Conservation (phyloP, 2,113 vertebrate species). For the Mustelus asterias region DNA sequence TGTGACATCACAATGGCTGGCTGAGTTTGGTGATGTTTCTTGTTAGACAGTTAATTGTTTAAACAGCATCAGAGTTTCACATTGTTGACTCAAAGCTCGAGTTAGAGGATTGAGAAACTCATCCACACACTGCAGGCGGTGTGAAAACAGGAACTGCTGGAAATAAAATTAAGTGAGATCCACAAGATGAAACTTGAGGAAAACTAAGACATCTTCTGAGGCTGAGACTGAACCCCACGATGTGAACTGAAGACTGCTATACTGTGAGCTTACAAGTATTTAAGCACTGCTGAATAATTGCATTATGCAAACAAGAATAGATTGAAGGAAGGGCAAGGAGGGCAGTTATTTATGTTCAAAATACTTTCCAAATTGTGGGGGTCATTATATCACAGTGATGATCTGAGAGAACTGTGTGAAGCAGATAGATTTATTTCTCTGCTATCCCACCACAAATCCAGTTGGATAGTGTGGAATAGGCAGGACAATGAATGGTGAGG, state of each 20-base stretch:
- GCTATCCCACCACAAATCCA: background rate
- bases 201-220: background rate
- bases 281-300: background rate
- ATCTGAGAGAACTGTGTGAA: background rate
- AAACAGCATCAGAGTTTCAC: background rate
- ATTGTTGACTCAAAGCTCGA: background rate
- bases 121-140: background rate
- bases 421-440: background rate
- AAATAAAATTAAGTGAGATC: background rate
- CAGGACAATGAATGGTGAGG: background rate
- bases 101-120: background rate
- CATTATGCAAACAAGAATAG: background rate
- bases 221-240: background rate
- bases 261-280: background rate
- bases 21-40: background rate
- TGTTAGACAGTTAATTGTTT: background rate
- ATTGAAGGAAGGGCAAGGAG: background rate
- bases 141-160: background rate
- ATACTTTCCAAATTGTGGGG: background rate
- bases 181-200: background rate
- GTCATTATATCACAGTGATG: background rate
- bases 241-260: background rate
- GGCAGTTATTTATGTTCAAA: background rate
- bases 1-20: background rate
- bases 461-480: background rate